Conservation (phyloP, 37 sponge, comb jelly and placozoan genomes). For the Haliclona indistincta region DNA sequence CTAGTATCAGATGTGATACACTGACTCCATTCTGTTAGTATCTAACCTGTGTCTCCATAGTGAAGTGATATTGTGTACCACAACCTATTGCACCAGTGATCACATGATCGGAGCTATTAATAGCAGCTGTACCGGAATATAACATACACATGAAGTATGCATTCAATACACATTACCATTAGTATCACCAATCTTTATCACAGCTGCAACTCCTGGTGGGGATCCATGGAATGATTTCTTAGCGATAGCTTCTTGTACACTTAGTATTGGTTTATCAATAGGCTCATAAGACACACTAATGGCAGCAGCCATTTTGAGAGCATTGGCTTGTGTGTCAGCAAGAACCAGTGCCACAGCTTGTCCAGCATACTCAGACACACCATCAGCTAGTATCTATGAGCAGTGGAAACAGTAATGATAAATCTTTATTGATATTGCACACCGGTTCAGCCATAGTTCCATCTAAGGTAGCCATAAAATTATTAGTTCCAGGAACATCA, state of each 20-base stretch:
- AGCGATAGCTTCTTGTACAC: conserved; percentile 40
- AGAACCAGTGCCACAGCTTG: conserved; percentile 76
- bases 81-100: conserved; percentile 64
- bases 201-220: background rate
- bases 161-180: background rate
- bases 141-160: background rate
- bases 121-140: too few species aligned
- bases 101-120: conserved; percentile 32
- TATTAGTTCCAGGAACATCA: conserved; percentile 69
- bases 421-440: background rate
- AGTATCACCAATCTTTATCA: background rate
- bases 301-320: conserved; percentile 49
- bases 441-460: background rate
- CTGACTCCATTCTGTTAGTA: background rate
- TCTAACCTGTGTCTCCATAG: conserved; percentile 68
- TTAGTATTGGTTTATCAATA: conserved; percentile 60
- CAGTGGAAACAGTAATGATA: background rate
- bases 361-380: conserved; percentile 63
- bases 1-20: conserved; percentile 16
- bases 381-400: conserved; percentile 59
- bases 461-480: conserved; percentile 6
- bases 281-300: conserved; percentile 53
- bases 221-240: background rate
- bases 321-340: conserved; percentile 79
- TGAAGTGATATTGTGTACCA: conserved; percentile 70